Base-by-base conservation (phyloP, 2,113 vertebrate genomes). In the Lamprotornis superbus region DNA sequence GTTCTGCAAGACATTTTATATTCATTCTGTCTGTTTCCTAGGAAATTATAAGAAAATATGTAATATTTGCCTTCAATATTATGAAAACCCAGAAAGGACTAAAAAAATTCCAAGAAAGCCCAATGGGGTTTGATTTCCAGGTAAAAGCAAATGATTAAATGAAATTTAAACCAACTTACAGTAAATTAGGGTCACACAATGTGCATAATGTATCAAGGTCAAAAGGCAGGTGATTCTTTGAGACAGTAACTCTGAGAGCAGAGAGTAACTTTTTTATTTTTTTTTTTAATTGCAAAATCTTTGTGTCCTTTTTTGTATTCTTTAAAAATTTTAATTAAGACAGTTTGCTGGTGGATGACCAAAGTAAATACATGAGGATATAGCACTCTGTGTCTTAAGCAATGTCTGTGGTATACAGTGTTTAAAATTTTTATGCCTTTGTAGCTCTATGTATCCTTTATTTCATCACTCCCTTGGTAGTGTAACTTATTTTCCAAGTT, bases 401-500 rank as follows among this genome's bases (percentile, higher is more conserved):
- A 78, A 24, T 30, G 31, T 52, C 73, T 94, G 68, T 33, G 65
- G 28, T 76, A 90, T 68, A 59, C 18, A 68, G 14, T 81, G 61
- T 90, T 98, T 97, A 96, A 94, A 42, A 78, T 92, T 97, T 96
- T 96, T 94, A 87, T 95, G 87, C 49, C 67, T 95, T 77, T 95
- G 87, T 96, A 84, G 83, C 57, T 89, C 85, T 81, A 27, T 63
- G 37, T 93, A 84, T 94, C 40, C 91, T 97, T 96, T 81, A 97
- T 94, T 97, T 97, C 95, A 98, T 96, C 94, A 94, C 83, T 94
- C 93, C 83, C 94, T 90, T 94, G 92, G 57, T 94, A 84, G 17
- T 59, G 15, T 33, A 87, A 80, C 85, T 97, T 97, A 97, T 96
- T 97, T 97, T 97, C 96, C 6, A 27, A 95, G 91, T 97, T 96